Percentiles rank a stretch among this genome's conserved stretches.
These are phyloP conservation scores for Drosophila lacicola DNA, from an alignment of 2,888 invertebrate species.

Conservation along the genomic window DNA sequence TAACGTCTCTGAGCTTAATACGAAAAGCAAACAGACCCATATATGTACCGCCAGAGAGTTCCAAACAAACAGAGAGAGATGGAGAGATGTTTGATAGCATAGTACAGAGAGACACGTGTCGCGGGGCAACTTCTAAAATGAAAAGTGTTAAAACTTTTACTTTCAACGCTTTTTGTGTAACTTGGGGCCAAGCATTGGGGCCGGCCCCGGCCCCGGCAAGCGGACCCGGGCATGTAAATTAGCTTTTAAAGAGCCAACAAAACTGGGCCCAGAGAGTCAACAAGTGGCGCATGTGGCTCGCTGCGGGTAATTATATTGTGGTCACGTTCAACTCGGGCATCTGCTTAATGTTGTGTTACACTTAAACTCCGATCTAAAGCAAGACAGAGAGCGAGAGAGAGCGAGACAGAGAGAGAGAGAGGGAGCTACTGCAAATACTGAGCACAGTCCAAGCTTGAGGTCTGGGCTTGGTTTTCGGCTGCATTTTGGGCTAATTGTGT, in stretches of 20 bases:
- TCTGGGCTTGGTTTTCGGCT: conserved; percentile 28
- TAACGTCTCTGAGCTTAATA: conserved; percentile 63
- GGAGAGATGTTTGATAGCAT: not conserved
- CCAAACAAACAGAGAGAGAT: conserved; percentile 17
- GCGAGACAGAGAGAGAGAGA: not conserved
- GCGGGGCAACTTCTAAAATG: conserved; percentile 71
- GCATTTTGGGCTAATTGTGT: conserved; percentile 38
- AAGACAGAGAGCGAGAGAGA: not conserved
- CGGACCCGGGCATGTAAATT: conserved; percentile 67
- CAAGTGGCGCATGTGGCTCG: conserved; percentile 69
- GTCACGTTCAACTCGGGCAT: conserved; percentile 81
- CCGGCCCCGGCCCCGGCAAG: conserved; percentile 17
- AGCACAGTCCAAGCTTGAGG: conserved; percentile 12
- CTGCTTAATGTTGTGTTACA: conserved; percentile 80
- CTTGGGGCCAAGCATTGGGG: conserved; percentile 18
- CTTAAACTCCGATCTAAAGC: conserved; percentile 66
- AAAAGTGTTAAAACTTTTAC: conserved; percentile 81
- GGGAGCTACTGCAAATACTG: conserved; percentile 27
- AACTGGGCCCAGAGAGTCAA: conserved; percentile 53
- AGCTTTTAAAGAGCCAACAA: conserved; percentile 65
- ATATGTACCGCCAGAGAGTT: conserved; percentile 27
- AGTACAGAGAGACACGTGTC: conserved; percentile 3
- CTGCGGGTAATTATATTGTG: conserved; percentile 81
- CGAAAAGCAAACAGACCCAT: conserved; percentile 68
- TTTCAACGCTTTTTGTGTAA: conserved; percentile 65